These are phyloP conservation scores for Proisotoma minuta DNA, from an alignment of 2,888 invertebrate genomes.

Conservation along the genomic window DNA sequence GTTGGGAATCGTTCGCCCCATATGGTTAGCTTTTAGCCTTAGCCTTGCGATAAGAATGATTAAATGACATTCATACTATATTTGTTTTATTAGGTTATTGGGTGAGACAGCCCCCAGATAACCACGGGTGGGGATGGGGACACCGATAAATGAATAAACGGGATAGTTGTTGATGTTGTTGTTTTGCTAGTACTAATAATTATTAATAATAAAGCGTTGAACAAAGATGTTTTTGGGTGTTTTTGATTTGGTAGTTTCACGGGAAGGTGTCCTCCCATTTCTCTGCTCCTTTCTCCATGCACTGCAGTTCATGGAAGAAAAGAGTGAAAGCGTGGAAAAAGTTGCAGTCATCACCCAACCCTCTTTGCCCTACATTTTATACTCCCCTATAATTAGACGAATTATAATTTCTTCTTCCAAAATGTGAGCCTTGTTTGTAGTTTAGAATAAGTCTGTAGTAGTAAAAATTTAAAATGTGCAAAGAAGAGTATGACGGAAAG, in stretches of 20 bases:
- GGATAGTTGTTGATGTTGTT: background rate
- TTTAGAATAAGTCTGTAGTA: background rate
- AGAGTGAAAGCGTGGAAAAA: slow-evolving; percentile 11
- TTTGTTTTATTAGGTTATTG: slow-evolving; percentile 54
- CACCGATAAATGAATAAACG: slow-evolving; percentile 10
- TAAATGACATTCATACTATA: no score
- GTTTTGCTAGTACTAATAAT: no score
- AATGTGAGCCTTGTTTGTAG: no score
- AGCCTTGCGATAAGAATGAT: no score
- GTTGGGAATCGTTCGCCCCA: slow-evolving; percentile 58
- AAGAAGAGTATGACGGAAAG: slow-evolving; percentile 12
- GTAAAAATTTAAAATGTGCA: slow-evolving; percentile 8
- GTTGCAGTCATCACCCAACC: slow-evolving; percentile 14
- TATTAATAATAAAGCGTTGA: no score
- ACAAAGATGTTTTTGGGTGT: no score
- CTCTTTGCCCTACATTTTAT: background rate
- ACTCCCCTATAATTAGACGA: background rate
- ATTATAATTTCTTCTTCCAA: no score
- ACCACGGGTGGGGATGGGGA: slow-evolving; percentile 12
- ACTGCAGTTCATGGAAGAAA: background rate
- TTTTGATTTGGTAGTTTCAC: no score
- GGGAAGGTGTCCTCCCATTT: no score
- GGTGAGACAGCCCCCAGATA: slow-evolving; percentile 50
- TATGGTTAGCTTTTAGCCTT: slow-evolving; percentile 62
- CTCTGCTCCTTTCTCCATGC: background rate